phyloP scores from a whole-genome alignment of 1,140 invertebrate genomes.

The Drosophila tropicalis region DNA sequence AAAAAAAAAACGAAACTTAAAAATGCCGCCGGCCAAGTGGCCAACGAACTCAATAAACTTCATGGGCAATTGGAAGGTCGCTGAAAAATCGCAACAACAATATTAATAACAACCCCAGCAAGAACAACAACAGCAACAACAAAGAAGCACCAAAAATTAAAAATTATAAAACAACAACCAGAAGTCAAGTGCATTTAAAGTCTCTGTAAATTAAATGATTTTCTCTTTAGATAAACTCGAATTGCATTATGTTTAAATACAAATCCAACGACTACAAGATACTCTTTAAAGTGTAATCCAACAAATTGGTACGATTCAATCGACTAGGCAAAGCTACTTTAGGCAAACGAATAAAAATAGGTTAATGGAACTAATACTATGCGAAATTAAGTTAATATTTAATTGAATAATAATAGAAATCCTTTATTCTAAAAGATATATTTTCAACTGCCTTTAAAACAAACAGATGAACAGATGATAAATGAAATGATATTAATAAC shows the following conservation, averaged over 20 bases:
- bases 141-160: neutral
- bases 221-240: neutral
- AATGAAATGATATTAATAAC: too few relatives aligned
- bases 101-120: conserved; percentile 5
- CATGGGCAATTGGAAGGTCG: conserved; percentile 53
- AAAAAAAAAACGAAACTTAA: conserved; percentile 37
- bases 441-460: too few relatives aligned
- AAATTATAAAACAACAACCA: neutral
- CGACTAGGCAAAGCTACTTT: neutral
- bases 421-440: too few relatives aligned
- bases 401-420: too few relatives aligned
- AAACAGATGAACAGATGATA: too few relatives aligned
- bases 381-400: neutral
- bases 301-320: neutral
- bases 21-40: conserved; percentile 47
- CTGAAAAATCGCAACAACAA: conserved; percentile 15
- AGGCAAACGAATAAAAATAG: neutral
- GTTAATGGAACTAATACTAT: neutral
- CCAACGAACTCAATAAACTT: conserved; percentile 52
- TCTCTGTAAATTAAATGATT: conserved; percentile 9
- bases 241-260: neutral
- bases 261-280: conserved; percentile 28
- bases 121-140: neutral
- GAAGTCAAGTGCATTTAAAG: neutral
- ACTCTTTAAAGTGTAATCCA: neutral